phyloP scores from a whole-genome alignment of 2,888 invertebrate genomes.

The Saturnia pavonia region DNA sequence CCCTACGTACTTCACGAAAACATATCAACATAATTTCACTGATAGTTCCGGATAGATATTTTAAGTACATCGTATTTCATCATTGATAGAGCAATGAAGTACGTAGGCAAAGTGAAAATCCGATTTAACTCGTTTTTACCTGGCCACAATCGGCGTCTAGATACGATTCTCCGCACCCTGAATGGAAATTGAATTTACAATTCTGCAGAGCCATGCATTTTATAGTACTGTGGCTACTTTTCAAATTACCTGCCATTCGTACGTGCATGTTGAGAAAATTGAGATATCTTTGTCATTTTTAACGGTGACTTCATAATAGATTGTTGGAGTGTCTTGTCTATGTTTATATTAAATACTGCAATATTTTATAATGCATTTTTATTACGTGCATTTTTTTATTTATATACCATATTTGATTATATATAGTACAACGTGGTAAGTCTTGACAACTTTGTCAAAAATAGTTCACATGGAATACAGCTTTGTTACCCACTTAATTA shows the following conservation, averaged over 20 bases:
- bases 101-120: conserved; percentile 58
- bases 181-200: conserved; percentile 74
- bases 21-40: not conserved
- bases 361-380: not conserved
- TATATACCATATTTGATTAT: no score
- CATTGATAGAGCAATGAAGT: conserved; percentile 33
- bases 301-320: not conserved
- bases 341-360: not conserved
- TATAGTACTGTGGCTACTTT: conserved; percentile 54
- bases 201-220: conserved; percentile 68
- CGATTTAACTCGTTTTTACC: conserved; percentile 67
- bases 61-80: conserved; percentile 23
- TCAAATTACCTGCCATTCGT: conserved; percentile 45
- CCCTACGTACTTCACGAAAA: no score
- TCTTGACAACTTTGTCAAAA: no score
- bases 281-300: conserved; percentile 7
- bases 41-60: conserved; percentile 13
- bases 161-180: conserved; percentile 67
- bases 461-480: no score
- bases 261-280: not conserved
- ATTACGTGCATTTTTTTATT: not conserved
- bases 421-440: no score
- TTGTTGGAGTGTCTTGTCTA: not conserved
- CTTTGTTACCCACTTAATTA: no score
- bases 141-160: conserved; percentile 70